Evolutionary conservation across 2,113 vertebrate species (phyloP), one percentile per base, ranked within the genome.

Genomic region (Panthera leo): DNA sequence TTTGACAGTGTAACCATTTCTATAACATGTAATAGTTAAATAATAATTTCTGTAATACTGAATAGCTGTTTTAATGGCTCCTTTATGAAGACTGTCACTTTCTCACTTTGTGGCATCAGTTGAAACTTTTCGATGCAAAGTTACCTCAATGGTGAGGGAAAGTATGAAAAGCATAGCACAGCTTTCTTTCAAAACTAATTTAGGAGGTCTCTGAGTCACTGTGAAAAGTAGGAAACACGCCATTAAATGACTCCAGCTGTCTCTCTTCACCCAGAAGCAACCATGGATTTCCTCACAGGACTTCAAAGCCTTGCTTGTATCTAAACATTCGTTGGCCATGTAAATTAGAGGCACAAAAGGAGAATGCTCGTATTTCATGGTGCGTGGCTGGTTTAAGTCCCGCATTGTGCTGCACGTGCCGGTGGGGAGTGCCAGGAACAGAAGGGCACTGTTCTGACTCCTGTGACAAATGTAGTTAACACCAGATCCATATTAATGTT

Each of bases 401-500:
- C 48, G 98, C 98, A 97, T 98, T 99, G 98, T 99, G 87, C 86
- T 67, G 93, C 99, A 98, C 98, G 98, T 99, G 99, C 99, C 97
- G 76, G 97, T 94, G 97, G 94, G 98, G 98, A 98, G 97, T 97
- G 97, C 98, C 98, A 97, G 94, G 97, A 98, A 97, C 98, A 98
- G 98, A 98, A 98, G 98, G 98, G 89, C 94, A 83, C 93, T 88
- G 96, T 68, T 97, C 91, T 86, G 94, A 88, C 97, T 96, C 67
- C 96, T 98, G 98, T 99, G 99, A 99, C 98, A 98, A 99, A 99
- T 98, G 98, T 83, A 97, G 98, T 99, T 98, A 99, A 99, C 98
- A 98, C 98, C 98, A 98, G 98, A 98, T 98, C 98, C 98, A 98
- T 99, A 98, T 98, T 99, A 98, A 98, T 99, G 98, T 99, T 99